phyloP scores from a whole-genome alignment of 1,140 invertebrate genomes.

The Drosophila equinoxialis region DNA sequence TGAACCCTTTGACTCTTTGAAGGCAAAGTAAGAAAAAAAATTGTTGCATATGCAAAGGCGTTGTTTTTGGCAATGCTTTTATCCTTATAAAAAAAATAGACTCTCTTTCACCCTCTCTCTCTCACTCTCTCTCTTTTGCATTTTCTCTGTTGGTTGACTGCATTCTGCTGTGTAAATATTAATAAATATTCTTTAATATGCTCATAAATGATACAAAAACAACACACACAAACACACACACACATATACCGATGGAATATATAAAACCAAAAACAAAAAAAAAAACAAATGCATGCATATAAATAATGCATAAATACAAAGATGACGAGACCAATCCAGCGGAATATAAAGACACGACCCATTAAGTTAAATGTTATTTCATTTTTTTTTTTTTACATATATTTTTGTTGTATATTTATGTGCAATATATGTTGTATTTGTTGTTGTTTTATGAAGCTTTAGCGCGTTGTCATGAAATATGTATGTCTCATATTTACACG shows the following conservation, averaged over 20 bases:
- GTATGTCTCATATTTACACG: constrained; percentile 63
- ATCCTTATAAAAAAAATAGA: not conserved
- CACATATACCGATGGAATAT: not conserved
- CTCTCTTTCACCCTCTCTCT: not conserved
- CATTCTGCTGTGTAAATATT: constrained; percentile 37
- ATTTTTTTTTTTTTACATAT: not conserved
- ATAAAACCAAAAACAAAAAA: constrained; percentile 29
- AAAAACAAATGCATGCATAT: constrained; percentile 44
- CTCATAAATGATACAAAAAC: constrained; percentile 51
- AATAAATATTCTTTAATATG: constrained; percentile 57
- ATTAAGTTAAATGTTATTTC: constrained; percentile 66
- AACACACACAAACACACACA: not conserved
- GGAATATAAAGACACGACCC: constrained; percentile 64
- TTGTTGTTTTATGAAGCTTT: constrained; percentile 55
- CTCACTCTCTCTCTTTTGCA: no score
- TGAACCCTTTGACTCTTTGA: not conserved
- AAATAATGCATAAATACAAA: constrained; percentile 69
- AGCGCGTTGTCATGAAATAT: constrained; percentile 68
- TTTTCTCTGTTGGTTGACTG: not conserved
- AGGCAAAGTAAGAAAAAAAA: constrained; percentile 19
- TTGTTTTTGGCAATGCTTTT: not conserved
- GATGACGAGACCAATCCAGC: constrained; percentile 48
- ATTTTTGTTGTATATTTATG: not conserved
- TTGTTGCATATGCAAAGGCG: constrained; percentile 49
- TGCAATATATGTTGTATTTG: constrained; percentile 12